Percentiles rank a stretch among this genome's conserved stretches.
Evolutionary conservation across 2,888 invertebrate genomes (phyloP).

Genomic region (Philopedon plagiatum): DNA sequence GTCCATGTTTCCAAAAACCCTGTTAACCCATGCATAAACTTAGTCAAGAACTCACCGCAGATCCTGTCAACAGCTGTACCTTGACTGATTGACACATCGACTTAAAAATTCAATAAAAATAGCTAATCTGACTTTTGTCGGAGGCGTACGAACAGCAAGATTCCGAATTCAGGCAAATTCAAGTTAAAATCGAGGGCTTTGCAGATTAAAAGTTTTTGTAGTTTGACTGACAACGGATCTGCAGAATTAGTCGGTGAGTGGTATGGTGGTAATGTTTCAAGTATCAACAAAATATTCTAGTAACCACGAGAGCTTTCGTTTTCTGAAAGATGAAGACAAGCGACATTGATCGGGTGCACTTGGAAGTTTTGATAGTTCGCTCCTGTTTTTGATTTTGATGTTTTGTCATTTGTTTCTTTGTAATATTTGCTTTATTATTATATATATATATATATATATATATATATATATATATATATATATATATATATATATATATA

Average conservation of each 20-base stretch:
- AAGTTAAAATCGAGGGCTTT: slow-evolving; percentile 13
- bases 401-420: no score
- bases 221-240: slow-evolving; percentile 13
- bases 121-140: slow-evolving; percentile 26
- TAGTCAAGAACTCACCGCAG: slow-evolving; percentile 21
- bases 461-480: no score
- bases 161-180: slow-evolving; percentile 17
- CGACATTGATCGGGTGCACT: no score
- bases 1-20: background rate
- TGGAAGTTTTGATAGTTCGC: no score
- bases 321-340: no score
- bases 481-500: no score
- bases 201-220: slow-evolving; percentile 23
- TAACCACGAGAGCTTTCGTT: no score
- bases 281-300: no score
- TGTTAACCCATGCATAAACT: slow-evolving; percentile 14
- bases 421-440: no score
- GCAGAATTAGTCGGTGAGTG: slow-evolving; percentile 1
- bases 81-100: slow-evolving; percentile 32
- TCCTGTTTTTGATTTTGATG: no score
- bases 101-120: slow-evolving; percentile 34
- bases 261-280: background rate
- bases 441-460: no score
- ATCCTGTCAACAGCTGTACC: slow-evolving; percentile 32
- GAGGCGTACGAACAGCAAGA: slow-evolving; percentile 25